Percentiles rank a stretch among this genome's conserved stretches.
Evolutionary conservation across 1,140 invertebrate species (phyloP).

Genomic region (Telenomus remus): DNA sequence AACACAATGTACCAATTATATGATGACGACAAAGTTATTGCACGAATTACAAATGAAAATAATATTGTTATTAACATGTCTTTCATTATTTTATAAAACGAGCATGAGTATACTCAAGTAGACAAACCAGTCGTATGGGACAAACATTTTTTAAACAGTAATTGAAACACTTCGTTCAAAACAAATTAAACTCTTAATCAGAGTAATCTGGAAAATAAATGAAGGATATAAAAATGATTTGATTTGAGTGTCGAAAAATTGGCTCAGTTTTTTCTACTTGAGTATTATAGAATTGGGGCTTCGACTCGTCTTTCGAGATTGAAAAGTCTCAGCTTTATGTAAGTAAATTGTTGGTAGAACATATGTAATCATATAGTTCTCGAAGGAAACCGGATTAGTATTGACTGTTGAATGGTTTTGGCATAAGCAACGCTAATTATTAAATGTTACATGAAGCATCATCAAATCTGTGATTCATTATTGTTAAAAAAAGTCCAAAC

Average conservation of each 20-base stretch:
- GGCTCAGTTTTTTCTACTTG: too few species aligned
- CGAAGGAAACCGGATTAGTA: conserved; percentile 28
- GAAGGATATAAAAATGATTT: too few species aligned
- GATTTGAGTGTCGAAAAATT: too few species aligned
- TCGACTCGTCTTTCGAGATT: neutral
- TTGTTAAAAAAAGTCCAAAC: neutral
- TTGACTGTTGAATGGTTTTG: conserved; percentile 45
- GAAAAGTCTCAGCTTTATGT: neutral
- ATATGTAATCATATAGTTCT: conserved; percentile 43
- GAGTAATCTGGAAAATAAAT: too few species aligned
- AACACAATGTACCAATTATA: conserved; percentile 10
- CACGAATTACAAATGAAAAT: conserved; percentile 55
- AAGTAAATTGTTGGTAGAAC: neutral
- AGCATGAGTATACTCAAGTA: conserved; percentile 55
- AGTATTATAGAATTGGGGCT: too few species aligned
- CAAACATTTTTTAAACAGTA: too few species aligned
- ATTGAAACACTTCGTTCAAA: too few species aligned
- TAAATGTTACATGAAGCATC: conserved; percentile 30
- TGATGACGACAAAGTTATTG: conserved; percentile 36
- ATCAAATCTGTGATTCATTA: conserved; percentile 12
- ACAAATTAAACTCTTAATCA: too few species aligned
- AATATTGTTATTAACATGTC: conserved; percentile 66
- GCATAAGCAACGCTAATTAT: conserved; percentile 20
- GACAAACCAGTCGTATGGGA: conserved; percentile 13
- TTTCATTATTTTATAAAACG: conserved; percentile 72